A percentile compares a stretch with the other conserved stretches of the same genome.
phyloP scores from a whole-genome alignment of 2,113 vertebrate genomes.

The Telmatochromis sp. region DNA sequence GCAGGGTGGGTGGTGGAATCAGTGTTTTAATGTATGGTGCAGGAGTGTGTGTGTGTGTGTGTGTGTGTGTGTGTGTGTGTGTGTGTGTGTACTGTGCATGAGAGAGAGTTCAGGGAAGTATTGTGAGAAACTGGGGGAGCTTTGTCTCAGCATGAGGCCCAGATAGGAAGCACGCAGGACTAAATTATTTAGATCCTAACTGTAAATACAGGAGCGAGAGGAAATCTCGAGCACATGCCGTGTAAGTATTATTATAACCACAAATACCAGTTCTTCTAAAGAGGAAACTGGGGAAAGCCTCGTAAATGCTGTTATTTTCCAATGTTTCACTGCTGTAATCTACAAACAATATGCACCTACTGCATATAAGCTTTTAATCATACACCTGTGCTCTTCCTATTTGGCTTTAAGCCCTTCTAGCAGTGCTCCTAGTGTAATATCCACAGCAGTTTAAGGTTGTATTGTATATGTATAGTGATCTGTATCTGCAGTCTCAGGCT shows the following conservation, averaged over 20 bases:
- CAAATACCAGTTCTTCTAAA: not conserved
- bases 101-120: not conserved
- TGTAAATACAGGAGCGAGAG: not conserved
- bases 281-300: not conserved
- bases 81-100: not conserved
- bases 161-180: not conserved
- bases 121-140: not conserved
- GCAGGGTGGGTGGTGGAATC: constrained; percentile 46
- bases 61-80: not conserved
- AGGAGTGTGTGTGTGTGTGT: not conserved
- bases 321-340: not conserved
- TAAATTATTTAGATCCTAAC: constrained; percentile 48
- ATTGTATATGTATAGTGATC: not conserved
- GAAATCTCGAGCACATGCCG: not conserved
- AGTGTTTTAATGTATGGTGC: constrained; percentile 25
- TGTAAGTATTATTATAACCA: not conserved
- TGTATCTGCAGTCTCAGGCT: not conserved
- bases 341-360: not conserved
- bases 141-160: constrained; percentile 18
- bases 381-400: not conserved
- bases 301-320: not conserved
- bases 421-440: not conserved
- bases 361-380: not conserved
- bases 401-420: not conserved
- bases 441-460: not conserved